phyloP scores from a whole-genome alignment of 92 coral and sea anemone genomes.

The Paramuricea clavata region DNA sequence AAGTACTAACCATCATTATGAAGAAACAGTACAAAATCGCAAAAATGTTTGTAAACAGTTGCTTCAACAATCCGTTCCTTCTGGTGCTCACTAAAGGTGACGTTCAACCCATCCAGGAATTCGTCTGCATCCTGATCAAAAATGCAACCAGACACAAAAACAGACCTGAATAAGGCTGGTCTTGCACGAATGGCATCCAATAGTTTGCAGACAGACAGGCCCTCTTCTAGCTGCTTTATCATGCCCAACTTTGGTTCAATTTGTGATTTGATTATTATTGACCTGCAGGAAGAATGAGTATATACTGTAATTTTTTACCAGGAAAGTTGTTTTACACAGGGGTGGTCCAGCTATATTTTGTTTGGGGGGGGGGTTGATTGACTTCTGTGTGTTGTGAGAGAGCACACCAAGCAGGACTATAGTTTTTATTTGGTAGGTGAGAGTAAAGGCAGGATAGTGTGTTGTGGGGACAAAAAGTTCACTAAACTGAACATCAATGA shows the following conservation, averaged over 20 bases:
- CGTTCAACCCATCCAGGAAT: conserved; percentile 68
- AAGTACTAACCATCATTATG: conserved; percentile 36
- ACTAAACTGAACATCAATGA: too few species aligned
- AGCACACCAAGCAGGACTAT: too few species aligned
- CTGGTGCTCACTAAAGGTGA: conserved; percentile 68
- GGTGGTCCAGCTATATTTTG: too few species aligned
- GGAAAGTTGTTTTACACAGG: too few species aligned
- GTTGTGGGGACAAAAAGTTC: too few species aligned
- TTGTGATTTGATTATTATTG: conserved; percentile 77
- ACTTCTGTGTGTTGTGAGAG: too few species aligned
- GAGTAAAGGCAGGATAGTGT: too few species aligned
- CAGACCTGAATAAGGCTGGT: conserved; percentile 74
- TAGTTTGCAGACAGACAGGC: conserved; percentile 64
- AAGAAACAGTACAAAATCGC: conserved; percentile 67
- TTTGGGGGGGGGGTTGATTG: too few species aligned
- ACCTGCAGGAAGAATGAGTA: conserved; percentile 44
- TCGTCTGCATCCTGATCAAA: conserved; percentile 77
- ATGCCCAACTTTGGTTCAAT: conserved; percentile 66
- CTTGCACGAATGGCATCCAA: conserved; percentile 58
- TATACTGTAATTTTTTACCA: background rate
- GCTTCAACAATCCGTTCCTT: conserved; percentile 65
- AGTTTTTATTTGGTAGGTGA: too few species aligned
- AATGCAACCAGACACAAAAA: conserved; percentile 61
- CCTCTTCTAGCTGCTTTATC: conserved; percentile 75
- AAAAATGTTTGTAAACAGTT: conserved; percentile 70